phyloP scores from a whole-genome alignment of 2,113 vertebrate genomes.

The Phrynosoma platyrhinos region DNA sequence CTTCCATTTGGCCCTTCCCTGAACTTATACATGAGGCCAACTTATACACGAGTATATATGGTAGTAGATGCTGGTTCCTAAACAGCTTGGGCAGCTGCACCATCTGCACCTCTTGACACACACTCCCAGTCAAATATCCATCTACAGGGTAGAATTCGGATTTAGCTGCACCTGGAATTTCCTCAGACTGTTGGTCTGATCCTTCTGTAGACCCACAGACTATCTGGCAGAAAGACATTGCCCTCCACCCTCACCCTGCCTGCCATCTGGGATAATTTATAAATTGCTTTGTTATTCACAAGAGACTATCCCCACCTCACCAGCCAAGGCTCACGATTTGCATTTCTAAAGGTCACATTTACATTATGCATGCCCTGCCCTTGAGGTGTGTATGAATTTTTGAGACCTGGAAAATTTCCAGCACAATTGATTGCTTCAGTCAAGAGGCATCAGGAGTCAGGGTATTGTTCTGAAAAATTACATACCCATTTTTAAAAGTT shows the following conservation, averaged over 20 bases:
- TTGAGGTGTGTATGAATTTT: neutral
- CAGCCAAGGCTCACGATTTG: neutral
- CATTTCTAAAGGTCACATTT: constrained; percentile 31
- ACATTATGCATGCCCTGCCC: constrained; percentile 22
- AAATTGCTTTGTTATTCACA: constrained; percentile 7
- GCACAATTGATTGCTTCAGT: neutral
- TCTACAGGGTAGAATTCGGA: neutral
- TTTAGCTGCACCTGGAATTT: neutral
- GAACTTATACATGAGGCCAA: too few species aligned
- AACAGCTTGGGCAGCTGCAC: neutral
- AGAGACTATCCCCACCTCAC: neutral
- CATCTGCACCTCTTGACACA: too few species aligned
- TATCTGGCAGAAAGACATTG: neutral
- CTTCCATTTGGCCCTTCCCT: too few species aligned
- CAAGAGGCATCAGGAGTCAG: neutral
- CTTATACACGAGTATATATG: too few species aligned
- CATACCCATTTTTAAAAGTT: neutral
- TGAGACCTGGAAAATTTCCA: neutral
- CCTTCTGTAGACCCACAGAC: neutral
- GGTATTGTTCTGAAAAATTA: constrained; percentile 6
- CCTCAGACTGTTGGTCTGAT: neutral
- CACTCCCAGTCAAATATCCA: neutral
- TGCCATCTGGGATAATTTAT: neutral
- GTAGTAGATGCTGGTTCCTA: neutral
- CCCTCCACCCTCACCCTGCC: neutral